A percentile compares a stretch with the other conserved stretches of the same genome.
Conservation (phyloP, 2,888 invertebrate species). For the Scrobipalpa costella region DNA sequence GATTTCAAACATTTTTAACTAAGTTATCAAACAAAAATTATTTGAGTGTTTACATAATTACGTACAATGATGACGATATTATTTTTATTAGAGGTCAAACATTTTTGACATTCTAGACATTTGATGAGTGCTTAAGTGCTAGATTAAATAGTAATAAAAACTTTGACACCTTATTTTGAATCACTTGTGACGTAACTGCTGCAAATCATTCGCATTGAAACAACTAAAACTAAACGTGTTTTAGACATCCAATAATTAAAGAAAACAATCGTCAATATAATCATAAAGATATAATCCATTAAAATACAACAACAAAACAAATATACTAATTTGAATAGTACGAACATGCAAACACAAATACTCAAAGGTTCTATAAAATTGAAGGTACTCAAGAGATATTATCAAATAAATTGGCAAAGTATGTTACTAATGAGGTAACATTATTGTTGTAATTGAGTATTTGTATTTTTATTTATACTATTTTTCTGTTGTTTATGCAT, state of each 20-base stretch:
- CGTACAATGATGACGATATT: too few species aligned
- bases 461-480: conserved; percentile 69
- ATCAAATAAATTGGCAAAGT: conserved; percentile 42
- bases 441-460: conserved; percentile 65
- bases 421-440: conserved; percentile 54
- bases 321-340: conserved; percentile 60
- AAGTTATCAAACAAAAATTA: too few species aligned
- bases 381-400: conserved; percentile 18
- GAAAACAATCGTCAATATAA: conserved; percentile 67
- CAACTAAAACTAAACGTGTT: conserved; percentile 49
- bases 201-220: conserved; percentile 34
- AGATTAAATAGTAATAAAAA: not conserved
- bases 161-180: not conserved
- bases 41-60: too few species aligned
- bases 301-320: conserved; percentile 79
- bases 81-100: too few species aligned
- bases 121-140: not conserved
- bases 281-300: conserved; percentile 75
- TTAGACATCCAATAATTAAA: conserved; percentile 57
- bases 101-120: not conserved
- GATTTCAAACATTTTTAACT: too few species aligned
- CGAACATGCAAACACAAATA: conserved; percentile 71
- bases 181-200: conserved; percentile 11
- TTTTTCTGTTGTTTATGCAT: conserved; percentile 33
- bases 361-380: conserved; percentile 54